These are phyloP conservation scores for Acleris holmiana DNA, from an alignment of 2,888 invertebrate species.

Conservation along the genomic window DNA sequence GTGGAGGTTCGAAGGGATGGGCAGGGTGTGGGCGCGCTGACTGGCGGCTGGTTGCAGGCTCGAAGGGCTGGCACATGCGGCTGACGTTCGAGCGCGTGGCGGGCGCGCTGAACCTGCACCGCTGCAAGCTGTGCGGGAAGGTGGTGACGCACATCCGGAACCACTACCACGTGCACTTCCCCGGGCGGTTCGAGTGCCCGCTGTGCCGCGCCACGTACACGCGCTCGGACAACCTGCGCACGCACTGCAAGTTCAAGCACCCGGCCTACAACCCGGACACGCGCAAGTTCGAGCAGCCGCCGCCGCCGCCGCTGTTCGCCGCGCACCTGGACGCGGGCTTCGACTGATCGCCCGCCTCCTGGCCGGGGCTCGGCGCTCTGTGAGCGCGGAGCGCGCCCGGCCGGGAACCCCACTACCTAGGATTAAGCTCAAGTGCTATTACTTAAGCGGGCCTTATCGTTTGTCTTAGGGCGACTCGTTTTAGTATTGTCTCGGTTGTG, in stretches of 20 bases:
- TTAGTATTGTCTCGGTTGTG: constrained; percentile 83
- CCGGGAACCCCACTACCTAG: constrained; percentile 63
- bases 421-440: constrained; percentile 82
- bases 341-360: constrained; percentile 79
- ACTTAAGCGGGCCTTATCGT: constrained; percentile 76
- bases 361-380: constrained; percentile 75
- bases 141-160: constrained; percentile 97
- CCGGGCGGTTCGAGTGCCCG: constrained; percentile 95
- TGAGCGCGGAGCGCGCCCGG: constrained; percentile 63
- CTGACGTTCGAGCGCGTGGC: constrained; percentile 96
- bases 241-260: constrained; percentile 97
- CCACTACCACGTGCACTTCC: constrained; percentile 97
- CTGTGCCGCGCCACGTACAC: constrained; percentile 96
- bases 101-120: constrained; percentile 96
- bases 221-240: constrained; percentile 95
- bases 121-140: constrained; percentile 97
- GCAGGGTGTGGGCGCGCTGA: constrained; percentile 53
- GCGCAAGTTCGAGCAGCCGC: constrained; percentile 91
- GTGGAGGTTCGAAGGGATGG: constrained; percentile 48
- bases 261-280: constrained; percentile 94
- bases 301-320: constrained; percentile 83
- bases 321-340: constrained; percentile 84
- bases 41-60: constrained; percentile 91
- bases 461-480: constrained; percentile 68
- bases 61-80: constrained; percentile 97